A percentile compares a stretch with the other conserved stretches of the same genome.
Evolutionary conservation across 1,140 invertebrate genomes (phyloP).

Genomic region (Spodoptera frugiperda): DNA sequence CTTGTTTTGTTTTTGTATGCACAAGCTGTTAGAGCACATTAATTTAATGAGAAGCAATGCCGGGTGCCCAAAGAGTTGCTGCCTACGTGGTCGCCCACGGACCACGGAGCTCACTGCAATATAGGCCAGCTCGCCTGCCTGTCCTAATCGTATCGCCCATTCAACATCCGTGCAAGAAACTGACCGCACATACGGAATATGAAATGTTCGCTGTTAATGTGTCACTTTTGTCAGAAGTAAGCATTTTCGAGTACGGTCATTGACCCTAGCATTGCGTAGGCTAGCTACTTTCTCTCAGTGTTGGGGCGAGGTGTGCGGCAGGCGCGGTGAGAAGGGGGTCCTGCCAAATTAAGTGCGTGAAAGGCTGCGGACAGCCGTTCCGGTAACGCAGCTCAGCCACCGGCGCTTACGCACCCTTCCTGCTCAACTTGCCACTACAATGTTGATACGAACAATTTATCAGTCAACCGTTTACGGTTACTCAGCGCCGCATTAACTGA

Average conservation of each 20-base stretch:
- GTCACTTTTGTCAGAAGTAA: slow-evolving; percentile 84
- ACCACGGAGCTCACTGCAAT: slow-evolving; percentile 55
- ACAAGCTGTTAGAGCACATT: background rate
- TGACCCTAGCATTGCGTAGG: slow-evolving; percentile 85
- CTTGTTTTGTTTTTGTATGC: background rate
- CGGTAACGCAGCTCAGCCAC: slow-evolving; percentile 51
- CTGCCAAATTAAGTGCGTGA: slow-evolving; percentile 85
- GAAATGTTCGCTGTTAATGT: slow-evolving; percentile 81
- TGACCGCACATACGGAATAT: slow-evolving; percentile 83
- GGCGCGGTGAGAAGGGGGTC: slow-evolving; percentile 75
- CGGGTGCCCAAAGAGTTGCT: background rate
- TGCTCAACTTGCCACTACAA: slow-evolving; percentile 30
- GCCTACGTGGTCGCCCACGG: slow-evolving; percentile 52
- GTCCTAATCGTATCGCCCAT: slow-evolving; percentile 76
- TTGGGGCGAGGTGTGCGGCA: slow-evolving; percentile 69
- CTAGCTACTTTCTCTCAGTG: slow-evolving; percentile 84
- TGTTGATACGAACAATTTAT: slow-evolving; percentile 7
- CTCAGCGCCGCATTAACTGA: slow-evolving; percentile 23
- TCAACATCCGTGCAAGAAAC: slow-evolving; percentile 79
- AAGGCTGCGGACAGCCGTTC: slow-evolving; percentile 77
- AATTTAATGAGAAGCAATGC: slow-evolving; percentile 14
- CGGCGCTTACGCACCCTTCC: slow-evolving; percentile 50
- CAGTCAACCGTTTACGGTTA: slow-evolving; percentile 33
- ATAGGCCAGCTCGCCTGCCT: slow-evolving; percentile 62
- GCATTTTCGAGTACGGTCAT: slow-evolving; percentile 84